A percentile compares a stretch with the other conserved stretches of the same genome.
Conservation (phyloP, 2,888 invertebrate genomes). For the Dolichomitus sp. region DNA sequence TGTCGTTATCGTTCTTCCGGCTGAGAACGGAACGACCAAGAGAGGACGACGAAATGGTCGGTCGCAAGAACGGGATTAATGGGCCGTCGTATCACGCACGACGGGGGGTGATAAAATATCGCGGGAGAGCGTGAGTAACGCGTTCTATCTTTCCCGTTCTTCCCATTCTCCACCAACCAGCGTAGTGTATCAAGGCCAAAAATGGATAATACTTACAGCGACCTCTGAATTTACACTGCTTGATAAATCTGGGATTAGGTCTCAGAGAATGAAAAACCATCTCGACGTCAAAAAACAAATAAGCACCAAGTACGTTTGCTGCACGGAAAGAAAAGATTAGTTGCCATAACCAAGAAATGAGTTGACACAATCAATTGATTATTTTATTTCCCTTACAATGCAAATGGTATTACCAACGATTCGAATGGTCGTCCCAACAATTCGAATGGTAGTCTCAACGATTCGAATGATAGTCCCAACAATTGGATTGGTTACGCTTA, state of each 20-base stretch:
- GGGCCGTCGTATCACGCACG: slow-evolving; percentile 80
- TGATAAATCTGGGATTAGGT: neutral
- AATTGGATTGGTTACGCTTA: no score
- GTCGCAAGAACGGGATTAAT: slow-evolving; percentile 79
- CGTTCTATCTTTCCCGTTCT: slow-evolving; percentile 12
- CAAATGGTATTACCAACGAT: no score
- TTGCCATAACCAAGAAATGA: no score
- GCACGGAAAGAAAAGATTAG: no score
- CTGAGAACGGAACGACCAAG: slow-evolving; percentile 70
- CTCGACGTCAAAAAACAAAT: neutral
- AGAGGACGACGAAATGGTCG: slow-evolving; percentile 48
- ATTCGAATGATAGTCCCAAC: no score
- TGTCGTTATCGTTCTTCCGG: slow-evolving; percentile 79
- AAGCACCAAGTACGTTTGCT: neutral
- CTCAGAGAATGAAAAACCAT: neutral
- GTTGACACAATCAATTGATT: no score
- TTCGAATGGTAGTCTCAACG: no score
- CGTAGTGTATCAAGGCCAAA: slow-evolving; percentile 1
- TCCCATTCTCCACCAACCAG: neutral
- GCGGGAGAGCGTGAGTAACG: slow-evolving; percentile 49
- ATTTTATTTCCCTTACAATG: no score
- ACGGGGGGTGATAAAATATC: slow-evolving; percentile 78
- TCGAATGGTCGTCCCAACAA: no score
- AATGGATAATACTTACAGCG: neutral
- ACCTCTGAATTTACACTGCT: slow-evolving; percentile 1